Percentiles rank a stretch among this genome's conserved stretches.
Conservation (phyloP, 1,140 invertebrate genomes). For the Bombus fervidus region DNA sequence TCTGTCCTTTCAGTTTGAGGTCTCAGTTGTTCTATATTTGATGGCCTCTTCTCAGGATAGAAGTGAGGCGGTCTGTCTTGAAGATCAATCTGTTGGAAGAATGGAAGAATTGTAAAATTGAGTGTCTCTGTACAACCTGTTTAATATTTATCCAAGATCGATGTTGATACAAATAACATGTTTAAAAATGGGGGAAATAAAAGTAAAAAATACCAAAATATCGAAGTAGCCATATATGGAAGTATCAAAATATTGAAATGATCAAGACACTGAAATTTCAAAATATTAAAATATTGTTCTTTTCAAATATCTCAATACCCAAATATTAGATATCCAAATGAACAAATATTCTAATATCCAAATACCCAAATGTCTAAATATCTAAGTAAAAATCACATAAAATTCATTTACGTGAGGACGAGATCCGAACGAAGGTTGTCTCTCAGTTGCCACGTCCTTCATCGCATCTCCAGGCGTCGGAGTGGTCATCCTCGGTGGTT, state of each 20-base stretch:
- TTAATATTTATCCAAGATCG: too few species aligned
- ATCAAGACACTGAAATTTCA: neutral
- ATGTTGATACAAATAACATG: too few species aligned
- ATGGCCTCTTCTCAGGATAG: slow-evolving; percentile 38
- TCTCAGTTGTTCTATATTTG: slow-evolving; percentile 9
- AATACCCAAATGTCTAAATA: neutral
- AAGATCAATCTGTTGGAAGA: slow-evolving; percentile 46
- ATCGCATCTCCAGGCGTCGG: neutral
- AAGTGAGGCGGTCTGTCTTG: slow-evolving; percentile 58
- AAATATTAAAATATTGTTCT: too few species aligned
- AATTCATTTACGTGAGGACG: slow-evolving; percentile 53
- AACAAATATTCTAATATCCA: neutral
- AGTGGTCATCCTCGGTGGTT: slow-evolving; percentile 48
- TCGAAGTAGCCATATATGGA: too few species aligned
- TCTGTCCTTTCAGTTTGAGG: slow-evolving; percentile 52
- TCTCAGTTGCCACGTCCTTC: neutral
- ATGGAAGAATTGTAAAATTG: neutral
- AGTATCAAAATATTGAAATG: neutral
- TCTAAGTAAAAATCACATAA: neutral
- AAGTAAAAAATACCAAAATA: too few species aligned
- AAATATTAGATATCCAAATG: too few species aligned
- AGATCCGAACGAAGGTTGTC: slow-evolving; percentile 43
- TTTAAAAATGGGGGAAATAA: too few species aligned
- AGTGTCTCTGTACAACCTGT: too few species aligned
- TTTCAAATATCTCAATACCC: too few species aligned